Evolutionary conservation across 2,797 vertebrate genomes (phyloP), one percentile per base, ranked within the genome.

Genomic region (Poecile montanus): DNA sequence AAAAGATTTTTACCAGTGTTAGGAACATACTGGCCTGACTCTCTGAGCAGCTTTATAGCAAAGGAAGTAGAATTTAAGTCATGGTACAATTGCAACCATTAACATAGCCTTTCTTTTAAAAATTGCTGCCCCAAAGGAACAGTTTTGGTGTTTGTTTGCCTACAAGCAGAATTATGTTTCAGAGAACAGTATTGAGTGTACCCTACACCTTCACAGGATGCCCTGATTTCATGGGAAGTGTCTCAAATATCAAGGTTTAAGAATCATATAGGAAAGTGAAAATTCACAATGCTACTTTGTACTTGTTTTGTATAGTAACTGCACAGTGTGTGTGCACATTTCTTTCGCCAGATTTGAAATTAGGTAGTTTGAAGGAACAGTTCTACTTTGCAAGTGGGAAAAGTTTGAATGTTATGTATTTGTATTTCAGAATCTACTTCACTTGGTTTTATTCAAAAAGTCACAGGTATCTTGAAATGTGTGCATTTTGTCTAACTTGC

Each of bases 201-300:
- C 20, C 12, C 20, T 62, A 19, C 20, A 45, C 34, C 18, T 79
- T 93, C 16, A 19, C 44, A 77, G 5, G 17, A 67, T 70, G 32
- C 15, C 65, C 53, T 71, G 65, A 83, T 95, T 96, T 92, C 79
- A 86, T 30, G 87, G 87, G 57, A 92, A 94, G 36, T 54, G 72
- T 94, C 89, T 96, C 30, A 58, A 30, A 78, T 91, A 32, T 70
- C 86, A 84, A 95, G 26, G 38, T 61, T 84, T 80, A 29, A 40
- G 25, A 65, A 13, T 56, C 89, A 85, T 63, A 85, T 9, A 50
- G 14, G 42, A 86, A 94, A 66, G 58, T n/a, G 32, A 84, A 27
- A 72, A 84, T 13, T 81, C 68, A 74, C 45, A 44, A 3, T 47
- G 12, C 11, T n/a, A 25, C 13, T 65, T 19, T 78, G 14, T 74